A percentile compares a stretch with the other conserved stretches of the same genome.
Evolutionary conservation across 2,797 vertebrate species (phyloP).

Genomic region (Poecilia picta): DNA sequence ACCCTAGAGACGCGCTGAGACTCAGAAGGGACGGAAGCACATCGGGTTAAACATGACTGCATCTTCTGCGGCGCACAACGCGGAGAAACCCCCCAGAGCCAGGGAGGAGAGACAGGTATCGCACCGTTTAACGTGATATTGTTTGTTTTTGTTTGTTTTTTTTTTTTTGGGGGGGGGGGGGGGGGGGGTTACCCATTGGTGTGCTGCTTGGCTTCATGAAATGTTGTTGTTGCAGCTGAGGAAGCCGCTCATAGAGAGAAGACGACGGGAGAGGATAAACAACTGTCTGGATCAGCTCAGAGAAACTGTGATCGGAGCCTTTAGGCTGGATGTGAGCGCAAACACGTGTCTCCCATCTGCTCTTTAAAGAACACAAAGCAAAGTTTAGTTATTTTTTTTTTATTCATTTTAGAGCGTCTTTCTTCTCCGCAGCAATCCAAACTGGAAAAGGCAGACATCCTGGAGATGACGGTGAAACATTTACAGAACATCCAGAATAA

Average conservation of each 20-base stretch:
- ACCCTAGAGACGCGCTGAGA: slow-evolving; percentile 76
- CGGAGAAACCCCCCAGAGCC: slow-evolving; percentile 76
- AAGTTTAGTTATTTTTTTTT: too few relatives aligned
- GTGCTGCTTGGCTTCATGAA: not conserved
- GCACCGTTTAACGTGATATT: not conserved
- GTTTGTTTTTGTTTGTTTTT: not conserved
- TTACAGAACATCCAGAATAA: slow-evolving; percentile 88
- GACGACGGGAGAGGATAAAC: slow-evolving; percentile 90
- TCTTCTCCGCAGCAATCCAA: slow-evolving; percentile 87
- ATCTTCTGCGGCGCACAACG: slow-evolving; percentile 65
- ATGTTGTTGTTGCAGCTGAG: slow-evolving; percentile 78
- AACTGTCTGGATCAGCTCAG: slow-evolving; percentile 90
- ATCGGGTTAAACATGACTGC: slow-evolving; percentile 82
- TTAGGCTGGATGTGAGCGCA: slow-evolving; percentile 88
- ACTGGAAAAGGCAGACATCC: slow-evolving; percentile 90
- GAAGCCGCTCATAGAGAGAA: slow-evolving; percentile 91
- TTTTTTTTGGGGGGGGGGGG: too few relatives aligned
- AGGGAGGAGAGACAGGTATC: slow-evolving; percentile 91
- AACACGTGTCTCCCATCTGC: slow-evolving; percentile 1
- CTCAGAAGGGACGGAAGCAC: slow-evolving; percentile 37
- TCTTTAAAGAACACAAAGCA: not conserved
- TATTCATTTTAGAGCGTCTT: not conserved
- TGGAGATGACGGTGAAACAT: slow-evolving; percentile 93
- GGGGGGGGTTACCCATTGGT: not conserved
- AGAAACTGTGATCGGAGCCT: slow-evolving; percentile 87